Evolutionary conservation across 2,113 vertebrate species (phyloP).

Genomic region (Pygoscelis antarcticus): DNA sequence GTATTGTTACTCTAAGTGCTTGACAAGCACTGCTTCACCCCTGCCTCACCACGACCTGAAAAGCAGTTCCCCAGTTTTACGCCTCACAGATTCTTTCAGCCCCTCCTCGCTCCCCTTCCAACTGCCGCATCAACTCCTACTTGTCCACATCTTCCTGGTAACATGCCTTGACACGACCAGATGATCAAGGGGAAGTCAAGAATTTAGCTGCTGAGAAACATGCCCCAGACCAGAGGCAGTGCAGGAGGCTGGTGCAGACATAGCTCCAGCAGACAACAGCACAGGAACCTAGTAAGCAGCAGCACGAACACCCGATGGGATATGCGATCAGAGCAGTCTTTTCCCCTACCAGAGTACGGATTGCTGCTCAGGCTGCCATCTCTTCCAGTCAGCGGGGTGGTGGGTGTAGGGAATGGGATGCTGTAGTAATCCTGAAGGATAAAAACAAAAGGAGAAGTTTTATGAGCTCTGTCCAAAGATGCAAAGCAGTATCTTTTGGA

Average conservation of each 20-base stretch:
- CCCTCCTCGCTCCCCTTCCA: background rate
- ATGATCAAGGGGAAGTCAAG: background rate
- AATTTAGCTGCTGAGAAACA: background rate
- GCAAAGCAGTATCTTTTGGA: background rate
- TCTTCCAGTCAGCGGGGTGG: constrained; percentile 91
- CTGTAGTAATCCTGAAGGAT: constrained; percentile 93
- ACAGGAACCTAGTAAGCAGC: background rate
- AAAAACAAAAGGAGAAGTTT: background rate
- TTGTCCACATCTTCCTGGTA: background rate
- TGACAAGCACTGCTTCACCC: background rate
- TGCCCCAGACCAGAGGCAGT: background rate
- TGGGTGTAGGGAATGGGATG: constrained; percentile 94
- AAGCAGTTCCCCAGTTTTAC: background rate
- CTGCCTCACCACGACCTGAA: background rate
- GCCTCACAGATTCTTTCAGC: background rate
- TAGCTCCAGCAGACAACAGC: background rate
- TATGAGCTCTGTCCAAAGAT: background rate
- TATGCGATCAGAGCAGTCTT: background rate
- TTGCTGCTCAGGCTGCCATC: constrained; percentile 92
- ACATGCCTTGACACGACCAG: background rate
- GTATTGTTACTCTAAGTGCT: background rate
- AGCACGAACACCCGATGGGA: background rate
- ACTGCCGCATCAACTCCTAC: background rate
- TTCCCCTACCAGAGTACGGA: constrained; percentile 89
- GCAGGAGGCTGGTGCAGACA: background rate